Percentiles rank a stretch among this genome's conserved stretches.
These are phyloP conservation scores for Falco punctatus DNA, from an alignment of 2,113 vertebrate genomes.

Conservation along the genomic window DNA sequence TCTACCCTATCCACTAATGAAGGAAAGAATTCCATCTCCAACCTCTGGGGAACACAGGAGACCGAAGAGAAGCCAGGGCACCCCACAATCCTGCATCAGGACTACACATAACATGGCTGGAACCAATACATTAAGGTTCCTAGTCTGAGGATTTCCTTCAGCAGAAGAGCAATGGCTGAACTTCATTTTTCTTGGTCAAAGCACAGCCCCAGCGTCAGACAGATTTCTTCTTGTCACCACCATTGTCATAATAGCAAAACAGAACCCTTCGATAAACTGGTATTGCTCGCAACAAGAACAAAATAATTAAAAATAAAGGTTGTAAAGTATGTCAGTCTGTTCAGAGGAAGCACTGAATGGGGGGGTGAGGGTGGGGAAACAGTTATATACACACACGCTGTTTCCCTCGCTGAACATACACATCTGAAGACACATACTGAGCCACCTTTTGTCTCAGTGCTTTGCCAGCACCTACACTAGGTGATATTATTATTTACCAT, in stretches of 20 bases:
- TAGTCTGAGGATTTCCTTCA: background rate
- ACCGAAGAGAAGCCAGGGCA: background rate
- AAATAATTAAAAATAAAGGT: background rate
- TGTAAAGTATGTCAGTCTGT: background rate
- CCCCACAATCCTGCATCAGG: background rate
- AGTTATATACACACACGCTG: background rate
- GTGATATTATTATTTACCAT: background rate
- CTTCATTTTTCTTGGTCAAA: background rate
- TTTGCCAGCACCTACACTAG: background rate
- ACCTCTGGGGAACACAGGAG: background rate
- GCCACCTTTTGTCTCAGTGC: background rate
- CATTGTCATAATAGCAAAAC: background rate
- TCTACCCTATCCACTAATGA: background rate
- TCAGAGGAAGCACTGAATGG: background rate
- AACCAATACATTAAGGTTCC: background rate
- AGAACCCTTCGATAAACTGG: background rate
- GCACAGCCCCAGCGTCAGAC: background rate
- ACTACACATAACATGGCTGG: fast-evolving
- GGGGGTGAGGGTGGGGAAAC: background rate
- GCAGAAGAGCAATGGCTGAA: background rate
- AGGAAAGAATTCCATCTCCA: background rate
- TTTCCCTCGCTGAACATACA: background rate
- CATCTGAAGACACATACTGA: background rate
- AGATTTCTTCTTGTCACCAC: background rate
- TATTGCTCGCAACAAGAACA: background rate